These are phyloP conservation scores for Furnarius figulus DNA, from an alignment of 2,113 vertebrate genomes.

Conservation along the genomic window DNA sequence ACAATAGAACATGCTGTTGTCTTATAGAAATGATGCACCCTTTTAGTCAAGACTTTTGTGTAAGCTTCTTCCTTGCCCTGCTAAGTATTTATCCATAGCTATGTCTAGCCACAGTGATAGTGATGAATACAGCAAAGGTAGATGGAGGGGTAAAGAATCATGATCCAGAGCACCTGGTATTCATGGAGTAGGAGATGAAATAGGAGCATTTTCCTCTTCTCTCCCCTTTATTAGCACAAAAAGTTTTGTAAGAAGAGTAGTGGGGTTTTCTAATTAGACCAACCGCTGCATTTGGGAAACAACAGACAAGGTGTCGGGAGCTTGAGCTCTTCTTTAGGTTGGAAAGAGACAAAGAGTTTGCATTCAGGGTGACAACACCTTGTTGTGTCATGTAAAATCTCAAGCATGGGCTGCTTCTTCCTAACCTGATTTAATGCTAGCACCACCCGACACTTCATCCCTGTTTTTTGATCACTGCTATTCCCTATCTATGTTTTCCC, in stretches of 20 bases:
- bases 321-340: background rate
- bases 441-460: background rate
- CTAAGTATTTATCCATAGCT: background rate
- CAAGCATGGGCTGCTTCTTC: background rate
- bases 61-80: background rate
- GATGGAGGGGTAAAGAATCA: background rate
- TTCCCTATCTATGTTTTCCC: background rate
- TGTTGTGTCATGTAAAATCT: background rate
- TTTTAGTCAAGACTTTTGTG: background rate
- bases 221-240: background rate
- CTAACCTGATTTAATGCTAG: background rate
- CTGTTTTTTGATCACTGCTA: background rate
- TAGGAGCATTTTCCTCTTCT: background rate
- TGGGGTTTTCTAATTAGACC: background rate
- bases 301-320: background rate
- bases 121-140: background rate
- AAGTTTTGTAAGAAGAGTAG: background rate
- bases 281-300: background rate
- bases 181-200: background rate
- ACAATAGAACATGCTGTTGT: background rate
- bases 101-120: background rate
- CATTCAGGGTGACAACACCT: background rate
- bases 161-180: background rate
- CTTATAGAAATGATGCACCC: background rate
- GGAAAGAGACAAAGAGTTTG: background rate